Evolutionary conservation across 1,140 invertebrate species (phyloP).

Genomic region (Stratiolaelaps scimitus): DNA sequence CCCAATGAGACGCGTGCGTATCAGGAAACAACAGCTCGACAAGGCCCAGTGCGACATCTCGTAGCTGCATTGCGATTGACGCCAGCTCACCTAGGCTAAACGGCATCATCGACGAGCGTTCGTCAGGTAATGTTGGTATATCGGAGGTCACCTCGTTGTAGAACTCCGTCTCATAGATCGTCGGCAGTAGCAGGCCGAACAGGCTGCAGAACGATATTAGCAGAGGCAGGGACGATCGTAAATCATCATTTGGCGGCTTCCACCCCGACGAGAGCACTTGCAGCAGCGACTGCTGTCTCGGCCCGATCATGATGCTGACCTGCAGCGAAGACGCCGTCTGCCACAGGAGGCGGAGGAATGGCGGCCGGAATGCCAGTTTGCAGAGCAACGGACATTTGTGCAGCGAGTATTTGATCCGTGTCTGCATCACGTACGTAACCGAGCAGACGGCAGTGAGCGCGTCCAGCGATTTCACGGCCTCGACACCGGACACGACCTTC

Average conservation of each 20-base stretch:
- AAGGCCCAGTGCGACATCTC: conserved; percentile 68
- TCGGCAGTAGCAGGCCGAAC: conserved; percentile 65
- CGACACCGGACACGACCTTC: conserved; percentile 27
- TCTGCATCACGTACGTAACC: conserved; percentile 44
- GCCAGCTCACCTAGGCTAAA: conserved; percentile 45
- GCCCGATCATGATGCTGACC: not conserved
- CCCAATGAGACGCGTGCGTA: conserved; percentile 45
- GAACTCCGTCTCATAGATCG: conserved; percentile 77
- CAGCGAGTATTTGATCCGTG: conserved; percentile 53
- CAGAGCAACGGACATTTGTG: conserved; percentile 48
- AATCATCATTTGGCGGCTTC: conserved; percentile 51
- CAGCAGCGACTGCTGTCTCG: conserved; percentile 46
- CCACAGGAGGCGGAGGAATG: not conserved
- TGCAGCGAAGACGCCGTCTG: not conserved
- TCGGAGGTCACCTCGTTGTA: conserved; percentile 39
- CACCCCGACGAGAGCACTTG: conserved; percentile 57
- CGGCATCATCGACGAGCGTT: conserved; percentile 43
- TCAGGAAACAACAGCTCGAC: conserved; percentile 82
- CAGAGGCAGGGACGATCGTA: conserved; percentile 58
- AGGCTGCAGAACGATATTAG: conserved; percentile 71
- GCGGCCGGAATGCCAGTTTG: not conserved
- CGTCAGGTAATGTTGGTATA: conserved; percentile 37
- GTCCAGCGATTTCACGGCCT: conserved; percentile 23
- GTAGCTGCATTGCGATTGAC: conserved; percentile 42
- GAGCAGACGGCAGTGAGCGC: conserved; percentile 29